These are phyloP conservation scores for Fragariocoptes setiger DNA, from an alignment of 1,140 invertebrate genomes.

Conservation along the genomic window DNA sequence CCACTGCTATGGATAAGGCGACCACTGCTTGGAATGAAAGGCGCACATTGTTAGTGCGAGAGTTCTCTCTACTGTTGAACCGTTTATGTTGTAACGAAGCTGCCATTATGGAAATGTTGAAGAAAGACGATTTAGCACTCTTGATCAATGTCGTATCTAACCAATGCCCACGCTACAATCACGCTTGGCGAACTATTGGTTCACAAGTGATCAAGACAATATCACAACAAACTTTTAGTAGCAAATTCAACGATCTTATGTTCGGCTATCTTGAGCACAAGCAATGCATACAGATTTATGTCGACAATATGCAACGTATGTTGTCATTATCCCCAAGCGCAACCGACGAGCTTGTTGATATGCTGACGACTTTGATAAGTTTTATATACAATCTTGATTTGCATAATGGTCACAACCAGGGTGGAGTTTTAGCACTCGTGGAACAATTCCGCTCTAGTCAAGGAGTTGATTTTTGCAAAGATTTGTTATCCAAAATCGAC, in stretches of 20 bases:
- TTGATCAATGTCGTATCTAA: slow-evolving; percentile 86
- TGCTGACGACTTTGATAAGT: slow-evolving; percentile 92
- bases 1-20: not conserved
- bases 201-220: slow-evolving; percentile 83
- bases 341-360: slow-evolving; percentile 80
- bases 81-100: slow-evolving; percentile 60
- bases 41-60: slow-evolving; percentile 66
- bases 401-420: too few relatives aligned
- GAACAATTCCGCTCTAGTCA: too few relatives aligned
- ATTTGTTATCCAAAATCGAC: too few relatives aligned
- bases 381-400: slow-evolving; percentile 63
- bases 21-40: slow-evolving; percentile 60
- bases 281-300: slow-evolving; percentile 65
- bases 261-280: slow-evolving; percentile 27
- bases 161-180: slow-evolving; percentile 62
- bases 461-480: too few relatives aligned
- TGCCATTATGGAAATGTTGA: slow-evolving; percentile 74
- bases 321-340: slow-evolving; percentile 34
- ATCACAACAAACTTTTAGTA: slow-evolving; percentile 27
- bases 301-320: slow-evolving; percentile 74
- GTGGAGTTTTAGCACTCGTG: too few relatives aligned
- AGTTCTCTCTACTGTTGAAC: slow-evolving; percentile 85
- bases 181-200: slow-evolving; percentile 80
- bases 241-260: slow-evolving; percentile 4
- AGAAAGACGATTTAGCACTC: slow-evolving; percentile 77